Evolutionary conservation across 2,797 vertebrate genomes (phyloP).

Genomic region (Onychomys leucogaster): DNA sequence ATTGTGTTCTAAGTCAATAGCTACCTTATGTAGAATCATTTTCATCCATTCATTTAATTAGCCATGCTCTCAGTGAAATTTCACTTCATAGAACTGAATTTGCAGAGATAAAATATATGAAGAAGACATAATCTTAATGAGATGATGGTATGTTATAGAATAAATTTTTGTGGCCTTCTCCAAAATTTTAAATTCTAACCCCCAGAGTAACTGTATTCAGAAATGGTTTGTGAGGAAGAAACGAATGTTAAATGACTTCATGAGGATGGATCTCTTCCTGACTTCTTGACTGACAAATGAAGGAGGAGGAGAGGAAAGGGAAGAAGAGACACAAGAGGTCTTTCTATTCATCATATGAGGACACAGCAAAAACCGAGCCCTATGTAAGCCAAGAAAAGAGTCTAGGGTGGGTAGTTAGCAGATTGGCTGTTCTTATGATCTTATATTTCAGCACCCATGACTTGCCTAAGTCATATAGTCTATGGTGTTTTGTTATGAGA

Average conservation of each 20-base stretch:
- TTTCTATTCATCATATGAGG: not conserved
- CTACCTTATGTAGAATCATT: no score
- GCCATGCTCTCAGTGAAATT: not conserved
- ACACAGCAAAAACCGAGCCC: fast-evolving
- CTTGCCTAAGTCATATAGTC: not conserved
- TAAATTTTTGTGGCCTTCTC: not conserved
- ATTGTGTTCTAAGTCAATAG: not conserved
- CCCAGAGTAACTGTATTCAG: not conserved
- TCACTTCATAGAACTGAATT: not conserved
- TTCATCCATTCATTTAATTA: not conserved
- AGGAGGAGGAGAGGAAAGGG: not conserved
- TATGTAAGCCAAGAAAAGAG: not conserved
- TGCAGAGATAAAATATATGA: not conserved
- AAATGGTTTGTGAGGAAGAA: not conserved
- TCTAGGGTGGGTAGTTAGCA: not conserved
- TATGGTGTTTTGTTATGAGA: not conserved
- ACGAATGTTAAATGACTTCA: not conserved
- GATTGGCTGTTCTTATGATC: not conserved
- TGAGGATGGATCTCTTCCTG: not conserved
- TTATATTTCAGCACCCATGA: not conserved
- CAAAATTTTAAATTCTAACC: not conserved
- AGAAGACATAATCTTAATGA: not conserved
- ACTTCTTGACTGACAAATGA: not conserved
- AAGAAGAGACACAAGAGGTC: not conserved
- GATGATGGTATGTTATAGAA: not conserved